phyloP scores from a whole-genome alignment of 2,113 vertebrate species.

The Tenrec ecaudatus region DNA sequence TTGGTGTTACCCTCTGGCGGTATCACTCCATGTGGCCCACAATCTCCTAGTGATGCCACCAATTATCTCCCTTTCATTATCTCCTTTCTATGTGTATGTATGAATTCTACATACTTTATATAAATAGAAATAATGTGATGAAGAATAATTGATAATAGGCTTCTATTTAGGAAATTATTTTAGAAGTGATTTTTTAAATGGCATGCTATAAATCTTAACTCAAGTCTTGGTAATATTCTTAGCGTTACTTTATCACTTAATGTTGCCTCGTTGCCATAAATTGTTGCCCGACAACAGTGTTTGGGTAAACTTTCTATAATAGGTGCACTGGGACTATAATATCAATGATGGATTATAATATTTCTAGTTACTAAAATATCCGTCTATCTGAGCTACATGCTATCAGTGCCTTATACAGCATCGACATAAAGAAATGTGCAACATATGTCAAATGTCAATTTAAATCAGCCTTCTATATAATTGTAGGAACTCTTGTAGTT shows the following conservation, averaged over 20 bases:
- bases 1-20: too few relatives aligned
- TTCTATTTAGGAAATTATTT: not conserved
- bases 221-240: not conserved
- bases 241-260: slow-evolving; percentile 37
- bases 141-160: too few relatives aligned
- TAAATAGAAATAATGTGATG: too few relatives aligned
- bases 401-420: slow-evolving; percentile 27
- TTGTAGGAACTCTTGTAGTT: too few relatives aligned
- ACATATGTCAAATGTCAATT: not conserved
- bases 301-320: slow-evolving; percentile 22
- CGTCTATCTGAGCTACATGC: not conserved
- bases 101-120: too few relatives aligned
- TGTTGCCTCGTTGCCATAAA: slow-evolving; percentile 26
- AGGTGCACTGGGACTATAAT: slow-evolving; percentile 1
- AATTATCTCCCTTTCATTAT: too few relatives aligned
- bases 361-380: not conserved
- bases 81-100: too few relatives aligned
- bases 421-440: slow-evolving; percentile 35
- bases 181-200: not conserved
- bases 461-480: not conserved
- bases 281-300: not conserved
- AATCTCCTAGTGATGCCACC: too few relatives aligned
- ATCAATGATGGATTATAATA: not conserved
- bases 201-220: not conserved
- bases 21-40: too few relatives aligned